Conservation (phyloP, 2,113 vertebrate species). For the Platysteira castanea region DNA sequence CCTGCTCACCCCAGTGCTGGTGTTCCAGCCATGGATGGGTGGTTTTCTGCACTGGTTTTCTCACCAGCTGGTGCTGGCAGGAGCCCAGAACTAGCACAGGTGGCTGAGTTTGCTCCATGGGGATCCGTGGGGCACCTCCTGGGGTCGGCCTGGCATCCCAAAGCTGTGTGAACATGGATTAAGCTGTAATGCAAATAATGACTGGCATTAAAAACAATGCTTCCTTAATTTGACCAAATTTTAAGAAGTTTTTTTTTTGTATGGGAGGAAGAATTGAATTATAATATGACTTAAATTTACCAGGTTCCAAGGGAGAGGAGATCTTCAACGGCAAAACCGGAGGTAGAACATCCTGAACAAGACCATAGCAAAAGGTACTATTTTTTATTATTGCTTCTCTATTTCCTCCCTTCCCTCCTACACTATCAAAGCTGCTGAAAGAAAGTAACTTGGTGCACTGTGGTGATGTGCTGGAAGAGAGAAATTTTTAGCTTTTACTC, state of each 20-base stretch:
- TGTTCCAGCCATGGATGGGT: not conserved
- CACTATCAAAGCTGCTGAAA: not conserved
- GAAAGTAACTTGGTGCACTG: not conserved
- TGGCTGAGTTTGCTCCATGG: accelerated
- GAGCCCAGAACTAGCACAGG: not conserved
- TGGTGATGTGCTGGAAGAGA: not conserved
- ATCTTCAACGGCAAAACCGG: conserved; percentile 85
- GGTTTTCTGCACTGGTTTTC: not conserved
- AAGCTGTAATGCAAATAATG: not conserved
- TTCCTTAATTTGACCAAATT: not conserved
- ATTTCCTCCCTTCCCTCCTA: not conserved
- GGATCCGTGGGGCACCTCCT: not conserved
- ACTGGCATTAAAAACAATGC: not conserved
- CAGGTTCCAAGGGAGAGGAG: conserved; percentile 95
- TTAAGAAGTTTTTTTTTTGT: not conserved
- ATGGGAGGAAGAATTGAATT: not conserved
- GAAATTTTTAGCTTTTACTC: not conserved
- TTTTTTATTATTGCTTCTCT: not conserved
- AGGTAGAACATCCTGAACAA: conserved; percentile 86
- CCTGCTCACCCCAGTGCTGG: not conserved
- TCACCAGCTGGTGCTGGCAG: not conserved
- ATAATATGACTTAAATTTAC: not conserved
- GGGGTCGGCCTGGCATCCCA: not conserved
- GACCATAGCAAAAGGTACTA: conserved; percentile 95
- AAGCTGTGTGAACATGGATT: accelerated